These are phyloP conservation scores for Leptinotarsa lineolata DNA, from an alignment of 1,140 invertebrate species.

Conservation along the genomic window DNA sequence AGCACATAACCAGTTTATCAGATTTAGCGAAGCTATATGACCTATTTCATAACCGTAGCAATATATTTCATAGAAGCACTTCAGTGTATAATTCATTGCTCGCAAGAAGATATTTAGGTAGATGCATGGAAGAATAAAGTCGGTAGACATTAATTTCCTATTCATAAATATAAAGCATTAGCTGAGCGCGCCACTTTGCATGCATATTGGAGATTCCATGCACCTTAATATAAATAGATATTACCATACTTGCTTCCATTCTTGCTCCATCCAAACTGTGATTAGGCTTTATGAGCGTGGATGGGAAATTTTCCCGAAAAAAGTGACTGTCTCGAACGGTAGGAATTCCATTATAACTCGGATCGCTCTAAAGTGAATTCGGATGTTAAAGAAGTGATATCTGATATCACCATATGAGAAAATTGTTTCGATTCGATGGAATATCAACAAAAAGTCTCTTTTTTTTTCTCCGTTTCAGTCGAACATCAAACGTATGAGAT, in stretches of 20 bases:
- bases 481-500: too few species aligned
- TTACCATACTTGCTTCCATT: constrained; percentile 32
- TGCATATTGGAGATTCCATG: constrained; percentile 42
- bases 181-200: constrained; percentile 37
- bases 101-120: constrained; percentile 13
- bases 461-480: too few species aligned
- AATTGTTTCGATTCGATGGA: too few species aligned
- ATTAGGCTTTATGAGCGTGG: not conserved
- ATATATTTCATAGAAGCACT: constrained; percentile 10
- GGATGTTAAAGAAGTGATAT: too few species aligned
- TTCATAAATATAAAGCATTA: constrained; percentile 43
- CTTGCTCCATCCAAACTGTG: constrained; percentile 7
- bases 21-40: not conserved
- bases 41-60: constrained; percentile 1
- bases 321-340: not conserved
- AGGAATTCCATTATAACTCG: too few species aligned
- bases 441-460: too few species aligned
- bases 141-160: constrained; percentile 38
- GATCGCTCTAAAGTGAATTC: too few species aligned
- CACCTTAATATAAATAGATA: constrained; percentile 44
- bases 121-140: constrained; percentile 28
- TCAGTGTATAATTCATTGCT: constrained; percentile 19
- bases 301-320: not conserved
- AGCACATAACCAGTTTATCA: not conserved
- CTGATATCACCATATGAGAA: too few species aligned